Evolutionary conservation across 2,113 vertebrate genomes (phyloP).

Genomic region (Vulpes ferrilata): DNA sequence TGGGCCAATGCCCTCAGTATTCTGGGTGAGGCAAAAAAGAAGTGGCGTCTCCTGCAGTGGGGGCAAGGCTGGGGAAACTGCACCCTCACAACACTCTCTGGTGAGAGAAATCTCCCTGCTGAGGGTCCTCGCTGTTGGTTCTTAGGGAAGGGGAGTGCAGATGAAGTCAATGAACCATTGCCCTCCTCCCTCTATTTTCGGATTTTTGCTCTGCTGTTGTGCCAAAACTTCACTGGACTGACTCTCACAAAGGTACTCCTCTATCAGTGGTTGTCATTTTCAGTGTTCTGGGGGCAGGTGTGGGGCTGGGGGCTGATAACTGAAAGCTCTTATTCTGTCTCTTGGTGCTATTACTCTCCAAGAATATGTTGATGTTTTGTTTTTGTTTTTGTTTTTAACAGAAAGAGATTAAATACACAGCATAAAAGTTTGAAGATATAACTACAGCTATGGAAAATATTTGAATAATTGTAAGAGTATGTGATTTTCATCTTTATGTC

Average conservation of each 20-base stretch:
- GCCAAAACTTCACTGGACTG: not conserved
- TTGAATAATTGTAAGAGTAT: not conserved
- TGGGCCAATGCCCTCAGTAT: too few species aligned
- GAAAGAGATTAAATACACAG: not conserved
- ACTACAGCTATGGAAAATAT: not conserved
- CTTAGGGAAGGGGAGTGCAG: not conserved
- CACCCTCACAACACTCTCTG: accelerated
- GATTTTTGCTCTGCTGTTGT: not conserved
- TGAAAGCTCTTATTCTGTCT: not conserved
- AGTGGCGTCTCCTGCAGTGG: not conserved
- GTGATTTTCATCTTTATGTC: not conserved
- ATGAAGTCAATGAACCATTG: not conserved
- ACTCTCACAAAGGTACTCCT: not conserved
- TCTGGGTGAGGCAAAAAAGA: not conserved
- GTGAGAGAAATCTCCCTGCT: too few species aligned
- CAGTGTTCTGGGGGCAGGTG: not conserved
- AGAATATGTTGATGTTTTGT: not conserved
- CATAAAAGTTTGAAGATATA: not conserved
- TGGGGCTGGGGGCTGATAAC: not conserved
- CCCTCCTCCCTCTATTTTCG: not conserved
- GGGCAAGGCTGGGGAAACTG: not conserved
- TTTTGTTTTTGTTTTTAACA: not conserved
- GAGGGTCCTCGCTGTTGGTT: not conserved
- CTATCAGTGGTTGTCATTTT: not conserved
- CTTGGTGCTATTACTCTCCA: not conserved